phyloP scores from a whole-genome alignment of 2,113 vertebrate genomes.

The Oxyura jamaicensis region DNA sequence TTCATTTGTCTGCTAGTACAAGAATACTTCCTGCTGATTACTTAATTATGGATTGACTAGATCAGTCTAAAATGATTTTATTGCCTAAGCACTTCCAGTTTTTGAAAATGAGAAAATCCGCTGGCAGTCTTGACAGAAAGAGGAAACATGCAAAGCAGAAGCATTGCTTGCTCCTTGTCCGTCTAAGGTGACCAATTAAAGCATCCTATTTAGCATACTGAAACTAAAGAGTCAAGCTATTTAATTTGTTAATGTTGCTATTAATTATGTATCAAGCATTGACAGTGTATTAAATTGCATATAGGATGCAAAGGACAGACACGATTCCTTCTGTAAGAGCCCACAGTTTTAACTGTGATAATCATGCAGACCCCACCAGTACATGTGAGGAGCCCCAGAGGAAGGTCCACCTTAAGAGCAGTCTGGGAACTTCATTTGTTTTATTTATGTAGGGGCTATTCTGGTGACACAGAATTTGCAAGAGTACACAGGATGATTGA shows the following conservation, averaged over 20 bases:
- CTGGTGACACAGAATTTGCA: background rate
- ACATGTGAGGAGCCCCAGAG: background rate
- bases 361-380: background rate
- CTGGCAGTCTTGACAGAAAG: background rate
- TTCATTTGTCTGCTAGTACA: background rate
- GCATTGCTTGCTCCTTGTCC: fast-evolving
- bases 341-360: background rate
- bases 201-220: background rate
- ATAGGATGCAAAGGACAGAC: background rate
- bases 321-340: fast-evolving
- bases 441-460: background rate
- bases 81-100: background rate
- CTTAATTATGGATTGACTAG: background rate
- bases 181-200: background rate
- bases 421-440: background rate
- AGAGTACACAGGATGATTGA: background rate
- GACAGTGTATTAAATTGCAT: background rate
- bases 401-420: background rate
- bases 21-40: background rate
- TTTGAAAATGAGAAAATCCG: background rate
- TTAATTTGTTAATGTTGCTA: background rate
- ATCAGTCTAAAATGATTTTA: background rate
- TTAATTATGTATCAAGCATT: background rate
- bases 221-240: background rate
- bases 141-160: background rate